Conservation (phyloP, 2,888 invertebrate genomes). For the Trissonchulus latispiculum region DNA sequence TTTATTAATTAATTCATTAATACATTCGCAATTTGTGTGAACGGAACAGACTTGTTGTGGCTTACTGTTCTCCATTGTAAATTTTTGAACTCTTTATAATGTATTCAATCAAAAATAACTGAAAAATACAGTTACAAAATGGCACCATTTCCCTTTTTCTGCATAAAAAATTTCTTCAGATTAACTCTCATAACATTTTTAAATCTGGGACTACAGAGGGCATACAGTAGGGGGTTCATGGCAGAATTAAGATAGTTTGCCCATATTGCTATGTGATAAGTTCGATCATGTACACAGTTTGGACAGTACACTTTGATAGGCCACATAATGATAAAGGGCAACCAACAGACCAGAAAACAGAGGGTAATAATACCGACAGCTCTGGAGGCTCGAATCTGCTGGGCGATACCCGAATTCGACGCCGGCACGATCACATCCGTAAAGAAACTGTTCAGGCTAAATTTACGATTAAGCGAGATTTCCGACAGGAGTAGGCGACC, state of each 20-base stretch:
- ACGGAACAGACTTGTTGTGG: no score
- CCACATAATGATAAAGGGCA: conserved; percentile 36
- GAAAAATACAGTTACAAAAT: no score
- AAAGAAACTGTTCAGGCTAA: not conserved
- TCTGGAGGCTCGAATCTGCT: conserved; percentile 34
- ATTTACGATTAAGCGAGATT: not conserved
- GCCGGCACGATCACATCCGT: not conserved
- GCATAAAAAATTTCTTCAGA: not conserved
- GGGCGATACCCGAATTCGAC: conserved; percentile 16
- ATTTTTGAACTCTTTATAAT: no score
- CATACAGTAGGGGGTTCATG: conserved; percentile 37
- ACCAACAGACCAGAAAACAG: conserved; percentile 37
- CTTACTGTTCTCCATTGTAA: no score
- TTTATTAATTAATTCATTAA: no score
- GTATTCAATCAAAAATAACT: no score
- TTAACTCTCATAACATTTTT: not conserved
- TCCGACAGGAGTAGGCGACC: not conserved
- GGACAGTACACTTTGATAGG: conserved; percentile 33
- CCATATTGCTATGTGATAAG: conserved; percentile 33
- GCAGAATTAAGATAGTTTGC: conserved; percentile 35
- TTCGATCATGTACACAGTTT: conserved; percentile 28
- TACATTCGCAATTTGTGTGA: no score
- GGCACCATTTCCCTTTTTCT: no score
- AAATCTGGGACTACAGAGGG: conserved; percentile 31
- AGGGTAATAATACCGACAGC: conserved; percentile 34